Base-by-base conservation (phyloP, 2,888 invertebrate genomes). In the Sesia bembeciformis region DNA sequence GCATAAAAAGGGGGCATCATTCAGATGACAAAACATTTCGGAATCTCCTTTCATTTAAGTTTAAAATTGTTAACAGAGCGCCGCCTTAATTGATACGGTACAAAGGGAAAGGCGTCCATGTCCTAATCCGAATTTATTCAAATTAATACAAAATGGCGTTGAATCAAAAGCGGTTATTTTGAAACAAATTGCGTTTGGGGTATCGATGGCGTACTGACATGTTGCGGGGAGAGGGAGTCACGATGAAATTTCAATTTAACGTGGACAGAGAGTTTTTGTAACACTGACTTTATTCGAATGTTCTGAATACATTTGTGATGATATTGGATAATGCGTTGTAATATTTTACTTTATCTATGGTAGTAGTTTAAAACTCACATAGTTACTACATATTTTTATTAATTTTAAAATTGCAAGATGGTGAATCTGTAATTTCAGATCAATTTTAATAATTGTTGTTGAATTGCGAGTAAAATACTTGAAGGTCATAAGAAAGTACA, bases 1-100 rank as follows among this genome's bases (percentile, higher is more conserved):
- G 80, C 87, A 87, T 87, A 84, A 87, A 83, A 85, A 84, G 84
- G 80, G 75, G 70, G 68, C 78, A 76, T 75, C 74, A 74, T 81
- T 81, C 74, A 76, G 74, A 81, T 76, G 78, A 83, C 84, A 80
- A 84, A 85, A 84, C 82, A 84, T 81, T 78, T 65, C 69, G 66
- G 70, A 74, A 76, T 76, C 77, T 78, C 76, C 79, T 84, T 82
- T 81, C 82, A 84, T 85, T 87, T 76, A 81, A 85, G 82, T 85
- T 84, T 79, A 76, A 74, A 83, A 84, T 82, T 81, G 84, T 84
- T 79, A 76, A 77, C 74, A 39, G 67, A 59, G 66, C 61, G 56
- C 67, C 67, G 74, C 65, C 65, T 79, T 82, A 84, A 84, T 85
- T 83, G 85, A 78, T 76, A 75, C 72, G 70, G 72, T 70, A 72